Base-by-base conservation (phyloP, 2,113 vertebrate species). In the Mesitornis unicolor region DNA sequence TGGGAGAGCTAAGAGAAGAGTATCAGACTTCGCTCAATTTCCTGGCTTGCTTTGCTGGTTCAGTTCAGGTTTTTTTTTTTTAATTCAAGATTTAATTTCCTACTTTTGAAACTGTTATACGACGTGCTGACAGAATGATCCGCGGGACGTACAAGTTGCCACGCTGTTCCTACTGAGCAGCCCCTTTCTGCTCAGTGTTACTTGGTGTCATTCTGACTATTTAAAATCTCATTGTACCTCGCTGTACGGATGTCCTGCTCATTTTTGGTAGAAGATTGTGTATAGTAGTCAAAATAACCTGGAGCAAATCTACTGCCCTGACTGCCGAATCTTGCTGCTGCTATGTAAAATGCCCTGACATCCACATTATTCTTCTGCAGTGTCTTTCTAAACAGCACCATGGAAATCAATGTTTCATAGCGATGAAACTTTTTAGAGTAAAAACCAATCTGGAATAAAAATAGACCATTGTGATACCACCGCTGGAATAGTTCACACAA, bases 341-440 rank as follows among this genome's bases (percentile, higher is more conserved):
- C 75, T 91, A 67, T 15, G 11, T 73, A 75, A 96, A 94, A 45
- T 33, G 36, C 68, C 48, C 75, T 87, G 68, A 89, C 86, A 74
- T 73, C 68, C 71, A 35, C 61, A 54, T 84, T 89, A 61, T 57
- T 87, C 70, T 90, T 91, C 84, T 68, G 70, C 42, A 56, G 50
- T 25, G 16, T 45, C 48, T 94, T 86, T 67, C 80, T 75, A 57
- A 75, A 74, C 35, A 75, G 42, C 0, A 5, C 83, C 26, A 47
- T 73, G 73, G 73, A 91, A 91, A 91, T 92, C 86, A 80, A n/a
- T 65, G 74, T 76, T 87, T 94, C 47, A 31, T 43, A 77, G 80
- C 3, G 4, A 40, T 92, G 36, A 45, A 76, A 89, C 28, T 78
- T 91, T 70, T 82, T 90, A 50, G 50, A 61, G 75, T 88, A 59